These are phyloP conservation scores for Myotis findleyi DNA, from an alignment of 2,797 vertebrate species.

Conservation along the genomic window DNA sequence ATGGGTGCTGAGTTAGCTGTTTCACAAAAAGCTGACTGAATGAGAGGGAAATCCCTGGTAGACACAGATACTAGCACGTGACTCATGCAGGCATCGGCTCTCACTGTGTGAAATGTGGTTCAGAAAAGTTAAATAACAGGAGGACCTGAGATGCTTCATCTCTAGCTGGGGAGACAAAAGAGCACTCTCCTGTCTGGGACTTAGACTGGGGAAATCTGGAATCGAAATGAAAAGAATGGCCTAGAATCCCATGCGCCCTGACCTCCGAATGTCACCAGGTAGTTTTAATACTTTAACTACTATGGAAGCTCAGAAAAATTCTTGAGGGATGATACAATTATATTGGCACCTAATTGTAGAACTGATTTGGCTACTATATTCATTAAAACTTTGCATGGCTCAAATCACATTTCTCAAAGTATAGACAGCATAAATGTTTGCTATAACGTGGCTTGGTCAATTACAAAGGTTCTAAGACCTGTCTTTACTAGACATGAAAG, in stretches of 20 bases:
- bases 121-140: not conserved
- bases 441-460: not conserved
- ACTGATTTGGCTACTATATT: not conserved
- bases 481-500: not conserved
- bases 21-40: not conserved
- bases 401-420: not conserved
- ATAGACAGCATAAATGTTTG: not conserved
- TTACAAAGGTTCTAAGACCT: not conserved
- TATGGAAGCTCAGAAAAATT: not conserved
- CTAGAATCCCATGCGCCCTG: not conserved
- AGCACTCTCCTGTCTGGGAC: not conserved
- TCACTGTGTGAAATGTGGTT: not conserved
- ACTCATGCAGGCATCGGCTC: not conserved
- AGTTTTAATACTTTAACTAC: not conserved
- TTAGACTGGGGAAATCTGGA: not conserved
- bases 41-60: not conserved
- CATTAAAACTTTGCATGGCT: not conserved
- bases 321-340: not conserved
- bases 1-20: conserved; percentile 39
- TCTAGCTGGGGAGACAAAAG: not conserved
- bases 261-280: not conserved
- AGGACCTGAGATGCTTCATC: not conserved
- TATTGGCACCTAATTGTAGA: not conserved
- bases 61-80: not conserved
- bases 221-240: not conserved